These are phyloP conservation scores for Zosterops lateralis DNA, from an alignment of 2,113 vertebrate genomes.

Conservation along the genomic window DNA sequence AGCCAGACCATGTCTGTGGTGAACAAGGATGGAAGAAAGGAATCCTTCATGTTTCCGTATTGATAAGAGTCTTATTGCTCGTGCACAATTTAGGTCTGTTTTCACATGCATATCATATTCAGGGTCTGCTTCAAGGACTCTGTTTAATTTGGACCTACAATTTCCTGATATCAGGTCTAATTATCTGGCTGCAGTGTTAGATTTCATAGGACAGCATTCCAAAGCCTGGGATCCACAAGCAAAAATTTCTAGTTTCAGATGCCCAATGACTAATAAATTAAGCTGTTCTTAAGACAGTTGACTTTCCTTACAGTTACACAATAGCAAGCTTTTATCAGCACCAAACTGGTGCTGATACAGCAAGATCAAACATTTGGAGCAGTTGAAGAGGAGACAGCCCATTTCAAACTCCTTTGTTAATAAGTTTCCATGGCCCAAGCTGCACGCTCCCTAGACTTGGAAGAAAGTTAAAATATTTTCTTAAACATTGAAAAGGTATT, in stretches of 20 bases:
- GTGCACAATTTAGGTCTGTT: background rate
- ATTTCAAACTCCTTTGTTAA: slow-evolving; percentile 45
- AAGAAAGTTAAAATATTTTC: background rate
- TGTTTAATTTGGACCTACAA: background rate
- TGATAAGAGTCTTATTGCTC: background rate
- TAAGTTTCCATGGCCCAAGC: background rate
- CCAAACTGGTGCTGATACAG: background rate
- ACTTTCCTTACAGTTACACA: background rate
- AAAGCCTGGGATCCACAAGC: background rate
- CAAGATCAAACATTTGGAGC: slow-evolving; percentile 22
- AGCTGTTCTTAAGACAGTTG: background rate
- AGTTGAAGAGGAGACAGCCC: background rate
- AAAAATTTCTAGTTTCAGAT: slow-evolving; percentile 13
- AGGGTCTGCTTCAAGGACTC: background rate
- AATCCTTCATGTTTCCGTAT: background rate
- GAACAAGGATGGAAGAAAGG: background rate
- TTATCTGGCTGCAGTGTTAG: background rate
- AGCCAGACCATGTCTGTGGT: background rate
- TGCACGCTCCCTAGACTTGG: background rate
- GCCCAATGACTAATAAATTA: background rate
- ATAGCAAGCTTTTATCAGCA: slow-evolving; percentile 23
- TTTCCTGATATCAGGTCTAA: background rate
- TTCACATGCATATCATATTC: background rate
- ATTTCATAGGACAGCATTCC: background rate
- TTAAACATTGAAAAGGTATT: background rate